Evolutionary conservation across 2,888 invertebrate genomes (phyloP), one percentile per base, ranked within the genome.

Genomic region (Diarsia rubi): DNA sequence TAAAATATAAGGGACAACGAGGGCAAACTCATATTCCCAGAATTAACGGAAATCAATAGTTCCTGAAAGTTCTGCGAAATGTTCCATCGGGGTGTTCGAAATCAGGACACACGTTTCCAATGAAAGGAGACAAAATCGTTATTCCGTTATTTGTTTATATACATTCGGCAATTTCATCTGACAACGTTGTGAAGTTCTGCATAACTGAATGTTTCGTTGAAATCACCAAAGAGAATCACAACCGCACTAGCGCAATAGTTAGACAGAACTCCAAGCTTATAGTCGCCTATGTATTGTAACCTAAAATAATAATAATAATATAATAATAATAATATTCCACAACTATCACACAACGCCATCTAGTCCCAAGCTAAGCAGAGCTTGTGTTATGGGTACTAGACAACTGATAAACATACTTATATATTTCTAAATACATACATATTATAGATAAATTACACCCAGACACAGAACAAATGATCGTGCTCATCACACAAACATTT

Each of bases 1-100:
- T 52, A 54, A 54, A 78, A 69, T 75, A 69, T n/a, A 44, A 3
- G 21, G 2, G 37, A 37, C 44, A 69, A 49, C 44, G 8, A 47
- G 37, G 45, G 63, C 16, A 52, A 37, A 27, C 45, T 24, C 37
- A 47, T 16, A 16, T 77, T 82, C 59, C 24, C 47, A 68, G 63
- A 82, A 78, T 78, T 54, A 27, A 70, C 59, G 59, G 27, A 44
- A 54, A 70, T 67, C n/a, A 49, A 71, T 49, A 52, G 45, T 64
- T 63, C 68, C 59, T 47, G 31, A 54, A 57, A 75, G 21, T 78
- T 81, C 49, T 65, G 37, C n/a, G 75, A 67, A 73, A 14, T 14
- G n/a, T 6, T 37, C n/a, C 60, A 37, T 49, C 24, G 37, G 60
- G 66, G 24, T 52, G 47, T 67, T 78, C 59, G n/a, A 37, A 74